Base-by-base conservation (phyloP, 1,140 invertebrate species). In the Dryas iulia region DNA sequence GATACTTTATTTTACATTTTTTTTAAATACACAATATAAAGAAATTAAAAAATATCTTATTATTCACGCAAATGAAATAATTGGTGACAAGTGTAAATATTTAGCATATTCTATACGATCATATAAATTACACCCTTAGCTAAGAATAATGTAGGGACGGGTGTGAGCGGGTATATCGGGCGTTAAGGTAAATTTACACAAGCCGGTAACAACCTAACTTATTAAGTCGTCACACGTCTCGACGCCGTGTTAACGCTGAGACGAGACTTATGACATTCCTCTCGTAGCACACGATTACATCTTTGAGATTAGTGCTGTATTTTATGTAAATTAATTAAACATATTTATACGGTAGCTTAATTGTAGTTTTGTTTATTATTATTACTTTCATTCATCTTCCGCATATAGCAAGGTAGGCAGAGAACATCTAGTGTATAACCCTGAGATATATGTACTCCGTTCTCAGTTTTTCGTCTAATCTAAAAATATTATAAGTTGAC, bases 111-210 rank as follows among this genome's bases (percentile, higher is more conserved):
- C 83, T 79, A 62, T 69, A 69, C 66, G 71, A 79, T 82, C 67
- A 78, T 86, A 81, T 84, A 89, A 87, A 87, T 87, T 82, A 82
- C 76, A 76, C 79, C 69, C 82, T 86, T 88, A 87, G 82, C 80
- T 84, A 85, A 89, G 86, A 90, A 86, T 90, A 86, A 89, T 88
- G 84, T 81, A 54, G 76, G 78, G 80, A 72, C 70, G 78, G 76
- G 78, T 74, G 76, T 70, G 74, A 71, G 73, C 66, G 76, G 74
- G 80, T 81, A 82, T 81, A 88, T 82, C 78, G 77, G 77, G 80
- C 78, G 82, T 85, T 73, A 84, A 86, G 83, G 86, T 87, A 84
- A 90, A 90, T 90, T 90, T 87, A 86, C 86, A 84, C 83, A 80
- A 79, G 78, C 79, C 81, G 74, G 69, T 84, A 83, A 84, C 86